Base-by-base conservation (phyloP, 2,797 vertebrate genomes). In the Sparidentex hasta region DNA sequence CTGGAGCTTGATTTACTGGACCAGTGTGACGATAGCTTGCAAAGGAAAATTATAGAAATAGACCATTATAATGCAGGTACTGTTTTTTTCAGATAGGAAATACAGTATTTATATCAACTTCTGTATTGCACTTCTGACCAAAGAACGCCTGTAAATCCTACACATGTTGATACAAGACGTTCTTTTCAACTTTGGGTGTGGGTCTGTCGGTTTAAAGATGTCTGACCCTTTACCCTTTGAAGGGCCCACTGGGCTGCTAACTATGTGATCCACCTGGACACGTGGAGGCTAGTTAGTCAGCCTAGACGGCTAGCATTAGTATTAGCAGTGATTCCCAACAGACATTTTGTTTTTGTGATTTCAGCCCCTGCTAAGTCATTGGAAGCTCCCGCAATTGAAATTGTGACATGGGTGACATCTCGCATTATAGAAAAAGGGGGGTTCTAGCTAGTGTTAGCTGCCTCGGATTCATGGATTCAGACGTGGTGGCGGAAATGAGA, bases 1-100 rank as follows among this genome's bases (percentile, higher is more conserved):
- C 48, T 61, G 11, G 33, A 77, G 21, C 51, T 52, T 85, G 82
- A 88, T 69, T 80, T 65, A 71, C 23, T 47, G 61, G 74, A 83
- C 70, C 66, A 73, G 78, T 70, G 74, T 17, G 61, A 74, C 16
- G 21, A 38, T 0, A 58, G 51, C 12, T 41, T 1, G 2, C 11
- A 33, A 44, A 20, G 20, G 17, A 21, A 50, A 27, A 17, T n/a
- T 5, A 54, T 2, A 20, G 3, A 23, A 6, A 54, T 33, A 67
- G 27, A 67, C 13, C 38, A 9, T 7, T 55, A 7, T 25, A 11
- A 52, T 13, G 44, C 14, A 43, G 6, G 20, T 59, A 17, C 7
- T 33, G n/a, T 17, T 2, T 9, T 29, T 55, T 55, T 27, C 23
- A 56, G 25, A 17, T 9, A 2, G 23, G 16, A 7, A 65, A 65